Conservation (phyloP, 2,888 invertebrate species). For the Dione juno region DNA sequence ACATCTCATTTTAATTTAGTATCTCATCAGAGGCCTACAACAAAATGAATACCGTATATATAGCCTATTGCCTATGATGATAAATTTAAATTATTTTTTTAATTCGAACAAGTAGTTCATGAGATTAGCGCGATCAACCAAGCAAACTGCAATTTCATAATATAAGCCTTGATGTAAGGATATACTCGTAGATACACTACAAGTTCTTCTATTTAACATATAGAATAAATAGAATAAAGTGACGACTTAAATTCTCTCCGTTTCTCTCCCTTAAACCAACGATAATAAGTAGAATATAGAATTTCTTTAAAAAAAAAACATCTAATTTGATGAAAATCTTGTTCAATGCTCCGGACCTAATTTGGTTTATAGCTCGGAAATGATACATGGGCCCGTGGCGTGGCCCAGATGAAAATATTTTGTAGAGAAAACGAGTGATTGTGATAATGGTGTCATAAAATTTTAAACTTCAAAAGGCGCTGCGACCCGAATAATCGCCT, state of each 20-base stretch:
- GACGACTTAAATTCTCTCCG: neutral
- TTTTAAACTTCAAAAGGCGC: constrained; percentile 40
- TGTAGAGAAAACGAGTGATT: constrained; percentile 38
- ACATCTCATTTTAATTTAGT: too few species aligned
- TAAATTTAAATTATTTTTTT: too few species aligned
- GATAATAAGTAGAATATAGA: neutral
- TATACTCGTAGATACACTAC: too few species aligned
- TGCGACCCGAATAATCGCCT: constrained; percentile 36
- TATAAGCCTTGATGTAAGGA: too few species aligned
- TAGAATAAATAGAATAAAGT: too few species aligned
- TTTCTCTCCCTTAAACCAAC: neutral
- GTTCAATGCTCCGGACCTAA: constrained; percentile 43
- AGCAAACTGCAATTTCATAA: too few species aligned
- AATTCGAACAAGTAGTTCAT: too few species aligned
- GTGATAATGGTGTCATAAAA: constrained; percentile 35
- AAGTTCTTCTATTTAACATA: too few species aligned
- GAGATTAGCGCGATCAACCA: too few species aligned
- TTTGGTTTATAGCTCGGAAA: constrained; percentile 46
- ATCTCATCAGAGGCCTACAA: too few species aligned
- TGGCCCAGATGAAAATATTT: constrained; percentile 40
- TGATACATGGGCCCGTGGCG: constrained; percentile 42
- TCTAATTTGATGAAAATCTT: constrained; percentile 46
- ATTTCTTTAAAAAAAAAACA: neutral
- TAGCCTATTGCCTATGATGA: too few species aligned
- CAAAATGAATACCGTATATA: too few species aligned